Evolutionary conservation across 2,888 invertebrate genomes (phyloP).

Genomic region (Spialia ferax): DNA sequence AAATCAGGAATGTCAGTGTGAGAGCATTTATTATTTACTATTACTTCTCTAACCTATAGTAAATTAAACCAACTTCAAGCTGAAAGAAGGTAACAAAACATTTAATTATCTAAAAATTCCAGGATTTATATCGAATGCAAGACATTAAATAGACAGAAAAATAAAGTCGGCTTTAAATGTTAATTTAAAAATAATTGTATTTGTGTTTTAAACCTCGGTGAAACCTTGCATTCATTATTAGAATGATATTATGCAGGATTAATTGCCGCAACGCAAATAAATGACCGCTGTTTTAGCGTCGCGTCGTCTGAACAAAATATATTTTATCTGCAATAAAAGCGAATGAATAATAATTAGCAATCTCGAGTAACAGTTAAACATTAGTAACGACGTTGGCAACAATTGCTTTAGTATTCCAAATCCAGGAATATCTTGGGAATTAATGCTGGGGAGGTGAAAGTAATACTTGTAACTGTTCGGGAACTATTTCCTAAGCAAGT

Average conservation of each 20-base stretch:
- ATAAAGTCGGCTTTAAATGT: no score
- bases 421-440: constrained; percentile 34
- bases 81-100: no score
- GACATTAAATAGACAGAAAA: no score
- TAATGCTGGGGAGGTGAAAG: constrained; percentile 30
- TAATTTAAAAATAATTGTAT: no score
- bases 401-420: constrained; percentile 33
- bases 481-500: constrained; percentile 36
- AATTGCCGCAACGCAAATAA: constrained; percentile 30
- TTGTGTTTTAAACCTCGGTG: no score
- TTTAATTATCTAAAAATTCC: no score
- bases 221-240: constrained; percentile 33
- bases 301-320: constrained; percentile 34
- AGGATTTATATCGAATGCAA: no score
- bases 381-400: constrained; percentile 30
- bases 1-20: no score
- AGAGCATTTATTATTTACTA: no score
- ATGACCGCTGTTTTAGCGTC: constrained; percentile 34
- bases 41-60: no score
- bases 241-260: constrained; percentile 37
- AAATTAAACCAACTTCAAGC: no score
- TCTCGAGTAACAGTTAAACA: constrained; percentile 31
- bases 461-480: constrained; percentile 26
- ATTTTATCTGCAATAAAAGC: constrained; percentile 35
- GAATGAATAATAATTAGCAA: constrained; percentile 39